A percentile compares a stretch with the other conserved stretches of the same genome.
These are phyloP conservation scores for Delia radicum DNA, from an alignment of 1,140 invertebrate species.

Conservation along the genomic window DNA sequence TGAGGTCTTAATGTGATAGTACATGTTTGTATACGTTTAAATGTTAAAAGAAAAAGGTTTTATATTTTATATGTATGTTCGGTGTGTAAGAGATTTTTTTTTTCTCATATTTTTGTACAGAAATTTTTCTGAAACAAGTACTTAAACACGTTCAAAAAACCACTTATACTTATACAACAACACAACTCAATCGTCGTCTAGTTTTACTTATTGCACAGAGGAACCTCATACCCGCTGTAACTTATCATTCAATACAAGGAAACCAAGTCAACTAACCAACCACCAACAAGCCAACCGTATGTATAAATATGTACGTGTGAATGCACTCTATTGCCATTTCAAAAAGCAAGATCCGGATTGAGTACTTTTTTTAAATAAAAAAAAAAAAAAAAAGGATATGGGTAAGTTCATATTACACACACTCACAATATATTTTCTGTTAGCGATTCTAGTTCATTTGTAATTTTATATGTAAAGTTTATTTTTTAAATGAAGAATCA, in stretches of 20 bases:
- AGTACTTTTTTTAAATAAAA: background rate
- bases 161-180: background rate
- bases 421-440: too few species aligned
- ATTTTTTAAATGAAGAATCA: too few species aligned
- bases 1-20: background rate
- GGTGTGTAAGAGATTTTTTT: background rate
- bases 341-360: background rate
- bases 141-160: constrained; percentile 18
- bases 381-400: background rate
- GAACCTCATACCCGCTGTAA: background rate
- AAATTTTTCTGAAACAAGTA: constrained; percentile 11
- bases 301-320: background rate
- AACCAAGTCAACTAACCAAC: background rate
- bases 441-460: too few species aligned
- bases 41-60: background rate
- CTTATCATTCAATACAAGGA: background rate
- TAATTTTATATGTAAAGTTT: too few species aligned
- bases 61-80: background rate
- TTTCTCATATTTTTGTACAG: background rate
- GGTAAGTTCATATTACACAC: background rate
- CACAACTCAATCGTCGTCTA: background rate
- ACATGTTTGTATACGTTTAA: background rate
- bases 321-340: background rate
- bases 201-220: background rate
- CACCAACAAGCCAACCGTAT: background rate